Evolutionary conservation across 2,888 invertebrate genomes (phyloP).

Genomic region (Adelognathus sp.): DNA sequence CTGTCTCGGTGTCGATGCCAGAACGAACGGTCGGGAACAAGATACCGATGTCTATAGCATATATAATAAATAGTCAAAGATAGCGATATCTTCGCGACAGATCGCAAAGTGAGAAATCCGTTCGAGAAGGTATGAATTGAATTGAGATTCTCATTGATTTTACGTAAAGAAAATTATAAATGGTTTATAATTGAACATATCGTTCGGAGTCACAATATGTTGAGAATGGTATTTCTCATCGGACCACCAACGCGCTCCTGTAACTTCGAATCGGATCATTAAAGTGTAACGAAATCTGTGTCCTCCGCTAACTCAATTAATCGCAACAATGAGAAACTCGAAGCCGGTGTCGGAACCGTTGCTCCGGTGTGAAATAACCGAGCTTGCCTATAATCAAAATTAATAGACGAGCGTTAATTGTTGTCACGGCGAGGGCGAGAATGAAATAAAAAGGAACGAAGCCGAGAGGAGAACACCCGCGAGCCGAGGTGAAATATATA

Average conservation of each 20-base stretch:
- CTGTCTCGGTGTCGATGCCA: background rate
- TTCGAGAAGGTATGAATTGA: too few species aligned
- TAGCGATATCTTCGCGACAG: background rate
- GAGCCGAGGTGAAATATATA: constrained; percentile 1
- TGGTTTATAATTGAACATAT: too few species aligned
- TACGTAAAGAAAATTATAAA: too few species aligned
- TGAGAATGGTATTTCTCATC: too few species aligned
- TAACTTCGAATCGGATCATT: constrained; percentile 14
- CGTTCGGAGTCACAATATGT: too few species aligned
- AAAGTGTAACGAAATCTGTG: constrained; percentile 22
- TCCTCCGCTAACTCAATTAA: constrained; percentile 10
- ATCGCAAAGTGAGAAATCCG: background rate
- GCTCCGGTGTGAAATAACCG: background rate
- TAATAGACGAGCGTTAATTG: constrained; percentile 23
- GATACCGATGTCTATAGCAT: background rate
- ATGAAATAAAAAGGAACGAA: background rate
- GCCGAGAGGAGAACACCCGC: background rate
- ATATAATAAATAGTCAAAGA: too few species aligned
- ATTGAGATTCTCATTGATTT: too few species aligned
- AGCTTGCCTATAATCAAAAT: constrained; percentile 7
- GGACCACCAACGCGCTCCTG: background rate
- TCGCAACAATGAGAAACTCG: constrained; percentile 9
- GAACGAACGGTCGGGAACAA: background rate
- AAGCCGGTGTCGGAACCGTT: background rate
- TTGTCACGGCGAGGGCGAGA: background rate